Evolutionary conservation across 2,888 invertebrate genomes (phyloP), one percentile per base, ranked within the genome.

Genomic region (Erebia ligea): DNA sequence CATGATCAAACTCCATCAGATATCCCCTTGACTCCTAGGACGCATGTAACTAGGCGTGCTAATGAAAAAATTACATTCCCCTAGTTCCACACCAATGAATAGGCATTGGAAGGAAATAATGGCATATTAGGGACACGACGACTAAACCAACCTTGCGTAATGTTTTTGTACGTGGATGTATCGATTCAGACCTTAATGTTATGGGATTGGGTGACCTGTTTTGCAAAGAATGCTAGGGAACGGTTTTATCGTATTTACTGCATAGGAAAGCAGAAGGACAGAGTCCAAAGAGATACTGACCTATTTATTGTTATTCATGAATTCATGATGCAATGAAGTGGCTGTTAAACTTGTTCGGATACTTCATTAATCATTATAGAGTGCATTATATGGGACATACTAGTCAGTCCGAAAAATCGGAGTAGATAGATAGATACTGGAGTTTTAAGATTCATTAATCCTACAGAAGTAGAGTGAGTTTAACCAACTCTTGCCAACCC

Each of bases 71-170:
- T 61, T 56, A 70, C 48, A 19, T 17, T 62, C 62, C 13, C 45
- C 17, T 13, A 50, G 34, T 67, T 70, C 67, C 70, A 67, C 70
- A 21, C 48, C 45, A 57, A 50, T 21, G 67, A 57, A 13, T 67
- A 54, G 64, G 69, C 48, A 45, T 59, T 50, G 67, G 67, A 57
- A 65, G 48, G 67, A 34, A 67, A 70, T 67, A 70, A 45, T 64
- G 40, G 64, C 65, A 21, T 45, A 45, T 59, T 42, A 54, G 59
- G 40, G 17, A 19, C 54, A 64, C 64, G 45, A 19, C 13, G 34
- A 50, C 40, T 50, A 40, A 54, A 64, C 40, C 64, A 54, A 54
- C 50, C 52, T 34, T 52, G 64, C 17, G 17, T 64, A 64, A 64
- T 64, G 64, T 64, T 64, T 64, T 52, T 52, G 64, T 52, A 64